Evolutionary conservation across 2,113 vertebrate species (phyloP).

Genomic region (Apteryx owenii): DNA sequence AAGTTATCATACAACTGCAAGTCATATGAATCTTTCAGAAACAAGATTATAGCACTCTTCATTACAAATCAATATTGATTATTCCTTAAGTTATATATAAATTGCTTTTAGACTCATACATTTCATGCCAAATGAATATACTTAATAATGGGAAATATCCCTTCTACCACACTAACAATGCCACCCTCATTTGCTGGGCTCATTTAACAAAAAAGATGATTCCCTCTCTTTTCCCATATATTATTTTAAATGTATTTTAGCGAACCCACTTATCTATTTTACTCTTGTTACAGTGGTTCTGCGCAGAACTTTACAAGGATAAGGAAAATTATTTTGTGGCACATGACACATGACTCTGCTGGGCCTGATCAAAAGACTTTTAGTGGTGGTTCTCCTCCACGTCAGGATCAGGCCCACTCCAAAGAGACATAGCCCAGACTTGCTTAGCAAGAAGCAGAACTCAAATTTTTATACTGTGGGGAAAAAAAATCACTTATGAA

Average conservation of each 20-base stretch:
- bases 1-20: constrained; percentile 36
- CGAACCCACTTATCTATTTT: background rate
- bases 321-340: background rate
- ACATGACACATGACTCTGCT: background rate
- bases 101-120: constrained; percentile 52
- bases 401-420: background rate
- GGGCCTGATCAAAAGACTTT: background rate
- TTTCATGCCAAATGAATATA: constrained; percentile 40
- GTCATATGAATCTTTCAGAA: constrained; percentile 43
- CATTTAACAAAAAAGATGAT: background rate
- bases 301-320: background rate
- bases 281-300: background rate
- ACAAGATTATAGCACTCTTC: constrained; percentile 10
- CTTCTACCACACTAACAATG: background rate
- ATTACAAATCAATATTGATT: constrained; percentile 40
- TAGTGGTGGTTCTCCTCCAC: background rate
- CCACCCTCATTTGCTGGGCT: background rate
- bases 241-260: background rate
- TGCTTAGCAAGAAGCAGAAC: background rate
- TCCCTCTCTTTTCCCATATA: background rate
- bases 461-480: background rate
- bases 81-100: constrained; percentile 49
- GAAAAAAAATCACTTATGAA: background rate
- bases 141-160: constrained; percentile 29
- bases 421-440: background rate